Base-by-base conservation (phyloP, 2,797 vertebrate species). In the Tapera naevia region DNA sequence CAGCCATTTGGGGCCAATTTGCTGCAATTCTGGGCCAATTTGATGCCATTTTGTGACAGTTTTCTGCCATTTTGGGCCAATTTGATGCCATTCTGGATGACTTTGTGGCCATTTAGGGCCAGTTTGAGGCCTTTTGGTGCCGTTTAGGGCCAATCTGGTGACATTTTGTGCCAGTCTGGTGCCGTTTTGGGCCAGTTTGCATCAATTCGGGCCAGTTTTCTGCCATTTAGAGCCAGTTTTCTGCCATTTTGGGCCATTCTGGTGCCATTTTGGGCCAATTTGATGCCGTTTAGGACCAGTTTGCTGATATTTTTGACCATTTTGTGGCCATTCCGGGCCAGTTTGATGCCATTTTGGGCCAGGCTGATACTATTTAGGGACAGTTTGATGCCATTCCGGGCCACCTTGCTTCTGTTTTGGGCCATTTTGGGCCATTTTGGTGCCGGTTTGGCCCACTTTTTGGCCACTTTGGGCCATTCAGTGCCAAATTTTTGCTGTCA, bases 401-500 rank as follows among this genome's bases (percentile, higher is more conserved):
- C n/a, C n/a, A 57, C 7, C 58, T 35, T 32, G 56, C 17, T 16
- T n/a, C n/a, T n/a, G n/a, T n/a, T n/a, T n/a, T n/a, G n/a, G n/a
- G n/a, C n/a, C 27, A 30, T 30, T 53, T 10, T 5, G 16, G 28
- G 27, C 28, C 51, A 30, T 7, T 53, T 30, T 30, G 15, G 28
- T 24, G 24, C 14, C 46, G 48, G 48, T 51, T 15, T 8, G 25
- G 50, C n/a, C n/a, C n/a, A n/a, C n/a, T n/a, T n/a, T n/a, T n/a
- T n/a, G 41, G 39, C 39, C 39, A 41, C 14, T 41, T 41, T 10
- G 39, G 39, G 10, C 43, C 39, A 41, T 10, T 41, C 41, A 28
- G 9, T 2, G n/a, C 32, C 24, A 24, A 11, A 8, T 21, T 35
- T 39, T 56, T 17, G 14, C 45, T 32, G 0, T 17, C 1, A 4